Conservation (phyloP, 2,113 vertebrate genomes). For the Camelus bactrianus region DNA sequence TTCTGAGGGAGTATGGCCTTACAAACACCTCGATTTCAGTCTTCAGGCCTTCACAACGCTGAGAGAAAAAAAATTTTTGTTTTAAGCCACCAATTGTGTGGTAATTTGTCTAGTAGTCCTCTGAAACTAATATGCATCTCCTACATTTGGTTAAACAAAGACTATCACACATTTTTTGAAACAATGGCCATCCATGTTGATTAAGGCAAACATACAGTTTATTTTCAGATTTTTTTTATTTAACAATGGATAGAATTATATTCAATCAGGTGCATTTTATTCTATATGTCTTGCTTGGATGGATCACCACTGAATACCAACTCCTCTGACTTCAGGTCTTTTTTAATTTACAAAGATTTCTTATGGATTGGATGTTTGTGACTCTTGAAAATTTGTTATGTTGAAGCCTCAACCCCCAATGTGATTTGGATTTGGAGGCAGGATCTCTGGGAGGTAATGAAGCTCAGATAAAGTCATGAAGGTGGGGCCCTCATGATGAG, state of each 20-base stretch:
- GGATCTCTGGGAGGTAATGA: neutral
- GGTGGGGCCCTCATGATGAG: fast-evolving
- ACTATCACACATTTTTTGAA: neutral
- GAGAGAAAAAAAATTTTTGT: neutral
- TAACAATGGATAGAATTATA: neutral
- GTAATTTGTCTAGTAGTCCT: neutral
- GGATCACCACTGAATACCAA: neutral
- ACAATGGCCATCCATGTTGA: neutral
- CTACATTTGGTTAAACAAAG: neutral
- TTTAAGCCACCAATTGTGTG: neutral
- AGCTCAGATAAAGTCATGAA: neutral
- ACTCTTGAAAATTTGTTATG: neutral
- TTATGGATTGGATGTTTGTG: neutral
- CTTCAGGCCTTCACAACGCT: neutral
- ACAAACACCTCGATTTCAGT: neutral
- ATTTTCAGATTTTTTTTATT: neutral
- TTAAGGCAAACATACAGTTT: neutral
- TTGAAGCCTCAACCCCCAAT: neutral
- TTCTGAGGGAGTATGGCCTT: neutral
- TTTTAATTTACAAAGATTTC: neutral
- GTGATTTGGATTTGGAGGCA: neutral
- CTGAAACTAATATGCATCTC: neutral
- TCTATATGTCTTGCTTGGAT: neutral
- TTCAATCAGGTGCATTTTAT: neutral
- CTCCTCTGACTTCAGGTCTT: neutral